Conservation (phyloP, 2,113 vertebrate species). For the Hiodon alosoides region DNA sequence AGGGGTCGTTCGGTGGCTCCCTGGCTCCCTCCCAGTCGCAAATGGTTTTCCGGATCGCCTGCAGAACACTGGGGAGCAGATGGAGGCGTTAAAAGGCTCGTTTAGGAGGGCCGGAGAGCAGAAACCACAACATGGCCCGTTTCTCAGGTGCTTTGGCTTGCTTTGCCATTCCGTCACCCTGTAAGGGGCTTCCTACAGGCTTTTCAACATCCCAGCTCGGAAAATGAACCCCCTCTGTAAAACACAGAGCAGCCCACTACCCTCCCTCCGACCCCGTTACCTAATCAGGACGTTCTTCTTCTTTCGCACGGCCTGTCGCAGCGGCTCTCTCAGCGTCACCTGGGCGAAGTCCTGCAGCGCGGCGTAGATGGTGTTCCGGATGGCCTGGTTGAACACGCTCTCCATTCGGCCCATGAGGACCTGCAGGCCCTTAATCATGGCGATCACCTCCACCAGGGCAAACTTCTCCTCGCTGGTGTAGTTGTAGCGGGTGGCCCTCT, state of each 20-base stretch:
- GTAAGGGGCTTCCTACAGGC: neutral
- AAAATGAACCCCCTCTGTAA: neutral
- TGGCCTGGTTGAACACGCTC: constrained; percentile 97
- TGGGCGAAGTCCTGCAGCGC: constrained; percentile 97
- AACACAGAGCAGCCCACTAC: neutral
- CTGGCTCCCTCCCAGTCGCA: constrained; percentile 96
- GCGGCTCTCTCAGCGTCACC: constrained; percentile 85
- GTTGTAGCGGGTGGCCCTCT: constrained; percentile 94
- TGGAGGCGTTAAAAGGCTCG: neutral
- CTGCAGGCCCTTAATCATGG: constrained; percentile 98
- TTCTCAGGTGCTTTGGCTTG: too few relatives aligned
- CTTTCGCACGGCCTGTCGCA: constrained; percentile 92
- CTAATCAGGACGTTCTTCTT: constrained; percentile 98
- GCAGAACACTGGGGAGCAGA: constrained; percentile 76
- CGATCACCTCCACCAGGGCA: constrained; percentile 96
- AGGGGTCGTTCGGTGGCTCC: constrained; percentile 95
- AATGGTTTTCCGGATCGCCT: constrained; percentile 95
- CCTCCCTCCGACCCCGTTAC: constrained; percentile 46
- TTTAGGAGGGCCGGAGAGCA: too few relatives aligned
- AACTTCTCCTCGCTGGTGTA: constrained; percentile 99
- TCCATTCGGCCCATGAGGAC: constrained; percentile 99
- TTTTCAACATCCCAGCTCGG: too few relatives aligned
- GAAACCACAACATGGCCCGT: neutral
- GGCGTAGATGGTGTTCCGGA: constrained; percentile 96
- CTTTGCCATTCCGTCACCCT: too few relatives aligned